These are phyloP conservation scores for Eucera pruinosa DNA, from an alignment of 2,888 invertebrate species.

Conservation along the genomic window DNA sequence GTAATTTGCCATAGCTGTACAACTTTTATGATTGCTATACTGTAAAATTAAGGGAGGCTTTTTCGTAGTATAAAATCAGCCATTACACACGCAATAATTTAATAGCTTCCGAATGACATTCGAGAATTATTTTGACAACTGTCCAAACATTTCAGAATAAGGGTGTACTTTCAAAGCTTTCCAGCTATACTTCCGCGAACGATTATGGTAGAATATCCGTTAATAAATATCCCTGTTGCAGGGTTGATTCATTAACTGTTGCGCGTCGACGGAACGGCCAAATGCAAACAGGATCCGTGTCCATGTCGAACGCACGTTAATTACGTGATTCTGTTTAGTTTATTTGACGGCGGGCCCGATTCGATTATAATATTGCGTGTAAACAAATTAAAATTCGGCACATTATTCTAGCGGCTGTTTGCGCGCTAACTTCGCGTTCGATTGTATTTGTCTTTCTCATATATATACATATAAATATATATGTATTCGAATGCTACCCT, in stretches of 20 bases:
- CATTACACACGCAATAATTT: too few species aligned
- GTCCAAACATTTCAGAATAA: too few species aligned
- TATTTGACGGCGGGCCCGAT: background rate
- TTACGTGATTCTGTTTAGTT: constrained; percentile 27
- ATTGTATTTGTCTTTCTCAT: too few species aligned
- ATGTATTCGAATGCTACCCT: too few species aligned
- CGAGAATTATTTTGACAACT: too few species aligned
- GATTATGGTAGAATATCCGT: background rate
- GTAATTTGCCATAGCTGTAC: too few species aligned
- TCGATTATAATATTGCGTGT: constrained; percentile 20
- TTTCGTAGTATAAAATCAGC: too few species aligned
- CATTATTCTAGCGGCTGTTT: background rate
- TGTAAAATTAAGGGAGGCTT: too few species aligned
- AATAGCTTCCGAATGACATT: too few species aligned
- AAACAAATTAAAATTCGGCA: constrained; percentile 29
- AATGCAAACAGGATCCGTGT: constrained; percentile 16
- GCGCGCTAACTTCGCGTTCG: too few species aligned
- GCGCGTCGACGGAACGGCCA: background rate
- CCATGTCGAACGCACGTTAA: background rate
- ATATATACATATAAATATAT: background rate
- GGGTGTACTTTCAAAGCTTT: too few species aligned
- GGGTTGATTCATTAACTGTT: constrained; percentile 21
- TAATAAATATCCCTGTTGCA: background rate
- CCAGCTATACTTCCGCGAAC: background rate
- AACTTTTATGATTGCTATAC: too few species aligned